Base-by-base conservation (phyloP, 2,113 vertebrate genomes). In the Tupaia chinensis region DNA sequence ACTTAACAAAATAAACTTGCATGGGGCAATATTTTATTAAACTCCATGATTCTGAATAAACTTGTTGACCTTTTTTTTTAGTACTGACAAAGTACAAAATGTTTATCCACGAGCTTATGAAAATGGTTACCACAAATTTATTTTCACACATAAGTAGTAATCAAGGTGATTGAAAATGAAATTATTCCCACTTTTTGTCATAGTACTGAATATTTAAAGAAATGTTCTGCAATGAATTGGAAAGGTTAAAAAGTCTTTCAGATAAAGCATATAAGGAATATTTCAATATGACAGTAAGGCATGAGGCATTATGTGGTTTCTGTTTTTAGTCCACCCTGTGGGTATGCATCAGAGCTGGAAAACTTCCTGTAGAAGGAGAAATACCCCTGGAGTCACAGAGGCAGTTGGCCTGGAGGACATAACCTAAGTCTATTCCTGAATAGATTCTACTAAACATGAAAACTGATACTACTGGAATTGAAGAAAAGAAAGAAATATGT, bases 21-120 rank as follows among this genome's bases (percentile, higher is more conserved):
- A 14, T 81, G n/a, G 69, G 8, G 53, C 65, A 32, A 19, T 83
- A 88, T 65, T 73, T 77, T 92, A 77, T 72, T 81, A 88, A 87
- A 68, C 23, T 81, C 17, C 58, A 32, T 9, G 34, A n/a, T 79
- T 90, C 20, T 13, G 17, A 87, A 56, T 88, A 91, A 93, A 86
- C 19, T 60, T 27, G 8, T 2, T 83, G 78, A 78, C 66, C 70
- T 91, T 78, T 91, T 82, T 93, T 69, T 91, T 89, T 81, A 93
- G 27, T 74, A 63, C 65, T 91, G 17, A 78, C 92, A 80, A 34
- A 80, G 20, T 76, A 53, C 66, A n/a, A 66, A 22, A 89, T 54
- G 1, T 58, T 69, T 87, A 85, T n/a, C 25, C 25, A 5, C n/a
- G 60, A 77, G 65, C 34, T 81, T 25, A 69, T 81, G 84, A 76